A percentile compares a stretch with the other conserved stretches of the same genome.
Conservation (phyloP, 2,888 invertebrate species). For the Koerneria pararmatus region DNA sequence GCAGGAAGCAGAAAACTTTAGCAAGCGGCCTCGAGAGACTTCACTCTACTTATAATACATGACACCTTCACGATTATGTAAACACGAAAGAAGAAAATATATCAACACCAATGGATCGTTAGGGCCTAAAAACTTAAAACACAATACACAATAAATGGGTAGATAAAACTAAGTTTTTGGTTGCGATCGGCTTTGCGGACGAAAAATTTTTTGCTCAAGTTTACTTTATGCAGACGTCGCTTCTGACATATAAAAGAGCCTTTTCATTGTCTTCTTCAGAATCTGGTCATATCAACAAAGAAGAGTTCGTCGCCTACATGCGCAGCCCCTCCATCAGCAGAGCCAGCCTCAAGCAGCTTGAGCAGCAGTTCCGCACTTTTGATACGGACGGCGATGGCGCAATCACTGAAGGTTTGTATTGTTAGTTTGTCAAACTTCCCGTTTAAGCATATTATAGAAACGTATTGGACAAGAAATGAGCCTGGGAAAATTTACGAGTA, state of each 20-base stretch:
- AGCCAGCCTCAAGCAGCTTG: constrained; percentile 52
- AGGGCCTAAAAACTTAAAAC: too few species aligned
- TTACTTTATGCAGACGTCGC: not conserved
- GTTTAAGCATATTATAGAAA: too few species aligned
- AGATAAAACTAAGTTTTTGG: not conserved
- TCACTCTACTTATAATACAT: too few species aligned
- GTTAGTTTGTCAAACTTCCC: too few species aligned
- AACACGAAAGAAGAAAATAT: too few species aligned
- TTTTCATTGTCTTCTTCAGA: constrained; percentile 36
- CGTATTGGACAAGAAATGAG: not conserved
- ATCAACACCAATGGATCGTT: too few species aligned
- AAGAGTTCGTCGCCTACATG: constrained; percentile 55
- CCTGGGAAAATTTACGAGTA: not conserved
- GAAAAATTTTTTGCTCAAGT: not conserved
- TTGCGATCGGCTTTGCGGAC: not conserved
- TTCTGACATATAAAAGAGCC: not conserved
- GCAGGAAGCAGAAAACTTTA: too few species aligned
- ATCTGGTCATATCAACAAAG: constrained; percentile 55
- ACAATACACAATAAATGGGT: not conserved
- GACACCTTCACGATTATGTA: too few species aligned
- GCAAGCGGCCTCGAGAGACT: too few species aligned
- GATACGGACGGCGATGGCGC: constrained; percentile 53
- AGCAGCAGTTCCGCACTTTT: constrained; percentile 46
- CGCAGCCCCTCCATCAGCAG: constrained; percentile 48
- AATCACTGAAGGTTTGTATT: constrained; percentile 52